These are phyloP conservation scores for Verasper variegatus DNA, from an alignment of 2,113 vertebrate genomes.

Conservation along the genomic window DNA sequence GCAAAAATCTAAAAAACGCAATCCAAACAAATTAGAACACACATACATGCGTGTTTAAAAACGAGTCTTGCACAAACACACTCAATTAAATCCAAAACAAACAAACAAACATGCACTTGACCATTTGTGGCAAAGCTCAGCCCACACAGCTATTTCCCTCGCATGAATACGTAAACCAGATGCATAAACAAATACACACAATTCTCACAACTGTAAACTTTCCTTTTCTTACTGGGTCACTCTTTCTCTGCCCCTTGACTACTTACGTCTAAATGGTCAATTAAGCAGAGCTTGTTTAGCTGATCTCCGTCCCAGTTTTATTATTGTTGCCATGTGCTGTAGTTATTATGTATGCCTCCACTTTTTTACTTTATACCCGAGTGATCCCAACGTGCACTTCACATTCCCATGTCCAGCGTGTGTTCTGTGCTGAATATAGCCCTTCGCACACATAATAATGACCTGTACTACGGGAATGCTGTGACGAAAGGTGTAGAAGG, in stretches of 20 bases:
- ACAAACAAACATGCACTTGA: conserved; percentile 50
- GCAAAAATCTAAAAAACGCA: conserved; percentile 28
- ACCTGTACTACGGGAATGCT: background rate
- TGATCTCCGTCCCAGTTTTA: conserved; percentile 76
- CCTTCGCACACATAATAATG: background rate
- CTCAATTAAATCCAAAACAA: conserved; percentile 47
- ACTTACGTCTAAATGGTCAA: conserved; percentile 82
- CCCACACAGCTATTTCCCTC: conserved; percentile 19
- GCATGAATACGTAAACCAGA: conserved; percentile 50
- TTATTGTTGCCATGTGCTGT: conserved; percentile 83
- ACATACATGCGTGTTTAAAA: conserved; percentile 39
- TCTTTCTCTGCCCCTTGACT: conserved; percentile 76
- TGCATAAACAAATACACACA: conserved; percentile 35
- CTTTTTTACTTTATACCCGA: conserved; percentile 60
- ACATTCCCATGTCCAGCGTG: background rate
- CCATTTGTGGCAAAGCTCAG: conserved; percentile 24
- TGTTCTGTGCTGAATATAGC: background rate
- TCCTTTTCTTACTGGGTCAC: conserved; percentile 73
- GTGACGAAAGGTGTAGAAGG: conserved; percentile 12
- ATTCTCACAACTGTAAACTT: conserved; percentile 65
- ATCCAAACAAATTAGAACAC: conserved; percentile 24
- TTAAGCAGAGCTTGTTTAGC: conserved; percentile 81
- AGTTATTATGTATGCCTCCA: conserved; percentile 40
- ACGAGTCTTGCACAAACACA: conserved; percentile 19
- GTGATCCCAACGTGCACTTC: conserved; percentile 35